Base-by-base conservation (phyloP, 2,888 invertebrate genomes). In the Coecobrya sp. region DNA sequence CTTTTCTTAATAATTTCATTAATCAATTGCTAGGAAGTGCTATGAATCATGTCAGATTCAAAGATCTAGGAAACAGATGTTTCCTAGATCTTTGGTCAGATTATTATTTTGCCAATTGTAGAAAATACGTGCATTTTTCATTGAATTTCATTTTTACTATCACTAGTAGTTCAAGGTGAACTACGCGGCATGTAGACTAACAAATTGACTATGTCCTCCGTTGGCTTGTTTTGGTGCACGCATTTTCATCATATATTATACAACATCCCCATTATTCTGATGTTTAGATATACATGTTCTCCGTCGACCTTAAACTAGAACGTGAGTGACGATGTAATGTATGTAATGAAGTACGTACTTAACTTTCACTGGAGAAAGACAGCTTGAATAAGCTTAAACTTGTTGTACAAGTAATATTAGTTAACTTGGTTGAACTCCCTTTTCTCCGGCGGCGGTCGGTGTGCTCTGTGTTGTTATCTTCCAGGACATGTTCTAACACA, bases 331-430 rank as follows among this genome's bases (percentile, higher is more conserved):
- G 19, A 42, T 42, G 42, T 73, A 25, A 42, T 42, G 42, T 73
- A 25, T 42, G 42, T 42, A 73, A 73, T 73, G 42, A 73, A 73
- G 73, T 42, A 19, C 8, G 42, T 73, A 42, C 42, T 73, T 73
- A 73, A 73, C 73, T 73, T 73, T 73, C 42, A 42, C 73, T 36
- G 42, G 8, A n/a, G n/a, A 73, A 73, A 73, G 73, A 42, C 73
- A 73, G 73, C 73, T 73, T 73, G 73, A 36, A 22, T 73, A 42
- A 36, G 42, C 73, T 73, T 30, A n/a, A 73, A 73, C 19, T 73
- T 73, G 73, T 13, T 27, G 65, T 73, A 8, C 73, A 73, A 73
- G 73, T 19, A 73, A 42, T 73, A 73, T 73, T 73, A 42, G 42
- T 73, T 42, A 73, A 42, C 73, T 73, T 73, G 73, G 19, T 25